Evolutionary conservation across 64 coral and sea anemone species (phyloP).

Genomic region (Exaiptasia diaphana): DNA sequence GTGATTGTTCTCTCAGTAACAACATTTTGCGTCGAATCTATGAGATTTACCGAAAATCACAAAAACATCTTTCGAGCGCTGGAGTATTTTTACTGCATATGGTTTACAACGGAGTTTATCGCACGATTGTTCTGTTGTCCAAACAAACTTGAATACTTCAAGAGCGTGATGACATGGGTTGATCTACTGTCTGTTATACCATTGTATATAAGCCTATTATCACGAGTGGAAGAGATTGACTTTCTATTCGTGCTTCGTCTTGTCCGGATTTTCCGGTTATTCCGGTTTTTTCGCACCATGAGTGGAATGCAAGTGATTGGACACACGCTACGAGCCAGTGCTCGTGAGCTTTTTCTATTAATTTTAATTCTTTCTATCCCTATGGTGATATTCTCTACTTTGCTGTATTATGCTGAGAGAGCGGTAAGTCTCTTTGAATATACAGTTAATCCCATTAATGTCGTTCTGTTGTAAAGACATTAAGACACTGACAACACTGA

Average conservation of each 20-base stretch:
- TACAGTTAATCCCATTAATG: not conserved
- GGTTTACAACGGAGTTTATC: conserved; percentile 83
- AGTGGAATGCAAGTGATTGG: conserved; percentile 99
- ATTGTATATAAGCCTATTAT: conserved; percentile 58
- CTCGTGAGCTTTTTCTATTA: conserved; percentile 77
- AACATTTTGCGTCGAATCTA: conserved; percentile 86
- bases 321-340: conserved; percentile 87
- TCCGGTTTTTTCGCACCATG: conserved; percentile 97
- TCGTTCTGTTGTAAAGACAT: not conserved
- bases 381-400: conserved; percentile 98
- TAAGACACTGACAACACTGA: not conserved
- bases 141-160: conserved; percentile 50
- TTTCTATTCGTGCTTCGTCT: conserved; percentile 86
- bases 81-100: conserved; percentile 84
- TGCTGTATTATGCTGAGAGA: conserved; percentile 87
- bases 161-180: conserved; percentile 86
- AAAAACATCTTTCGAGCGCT: conserved; percentile 32
- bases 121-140: conserved; percentile 73
- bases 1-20: conserved; percentile 83
- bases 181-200: conserved; percentile 89
- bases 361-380: conserved; percentile 87
- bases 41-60: not conserved
- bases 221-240: not conserved
- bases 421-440: too few relatives aligned
- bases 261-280: conserved; percentile 92